Base-by-base conservation (phyloP, 2,888 invertebrate genomes). In the Leptinotarsa juncta region DNA sequence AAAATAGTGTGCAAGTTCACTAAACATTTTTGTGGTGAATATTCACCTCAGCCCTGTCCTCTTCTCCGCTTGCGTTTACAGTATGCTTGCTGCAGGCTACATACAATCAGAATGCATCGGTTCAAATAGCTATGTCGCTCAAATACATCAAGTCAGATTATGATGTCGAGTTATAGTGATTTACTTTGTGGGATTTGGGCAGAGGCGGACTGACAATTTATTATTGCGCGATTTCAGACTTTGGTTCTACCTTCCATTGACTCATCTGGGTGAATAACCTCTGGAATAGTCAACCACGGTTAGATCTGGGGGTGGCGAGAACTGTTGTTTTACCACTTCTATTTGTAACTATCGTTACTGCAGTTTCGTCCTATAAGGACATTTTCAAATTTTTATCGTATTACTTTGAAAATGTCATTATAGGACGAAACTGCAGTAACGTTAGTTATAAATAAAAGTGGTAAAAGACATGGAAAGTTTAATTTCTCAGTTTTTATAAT, bases 111-210 rank as follows among this genome's bases (percentile, higher is more conserved):
- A 62, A 42, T 62, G 62, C 23, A 57, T 57, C 57, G 57, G 57
- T 57, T 20, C 18, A 57, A 57, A 57, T 57, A 57, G 57, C 42
- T 15, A 42, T 62, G 62, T 62, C 62, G n/a, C 62, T 62, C 62
- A 62, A 32, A 62, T 62, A 62, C 62, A 62, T 16, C 62, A 42
- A 62, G 62, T 42, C 62, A 69, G 57, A 69, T 69, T 69, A 69
- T 69, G 69, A 69, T 69, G 57, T 69, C 69, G 57, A 69, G 23
- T 69, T 32, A 69, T 69, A 50, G 18, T 55, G 57, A 69, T 69
- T 32, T 42, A 62, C 62, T 62, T 23, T 50, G 69, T 69, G 69
- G 69, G 69, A 69, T 69, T 48, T 62, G 14, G 53, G 69, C 69
- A 69, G 69, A 69, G 69, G 69, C 69, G 69, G 57, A 55, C 57